These are phyloP conservation scores for Lerista edwardsae DNA, from an alignment of 2,797 vertebrate species.

Conservation along the genomic window DNA sequence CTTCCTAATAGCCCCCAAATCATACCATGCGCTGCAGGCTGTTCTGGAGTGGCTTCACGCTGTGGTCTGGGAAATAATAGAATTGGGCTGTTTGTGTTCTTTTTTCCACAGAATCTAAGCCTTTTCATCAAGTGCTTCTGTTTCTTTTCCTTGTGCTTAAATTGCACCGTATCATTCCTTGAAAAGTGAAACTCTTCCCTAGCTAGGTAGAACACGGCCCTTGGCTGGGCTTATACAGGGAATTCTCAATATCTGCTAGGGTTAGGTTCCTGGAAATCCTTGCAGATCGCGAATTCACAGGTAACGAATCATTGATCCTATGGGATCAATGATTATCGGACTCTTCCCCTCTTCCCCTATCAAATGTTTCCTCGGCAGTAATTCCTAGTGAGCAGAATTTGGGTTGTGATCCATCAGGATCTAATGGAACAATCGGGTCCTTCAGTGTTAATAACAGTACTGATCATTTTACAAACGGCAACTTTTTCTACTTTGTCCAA, in stretches of 20 bases:
- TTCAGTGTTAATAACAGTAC: conserved; percentile 65
- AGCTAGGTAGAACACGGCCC: background rate
- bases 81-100: too few species aligned
- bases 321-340: too few species aligned
- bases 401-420: conserved; percentile 66
- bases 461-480: conserved; percentile 55
- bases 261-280: too few species aligned
- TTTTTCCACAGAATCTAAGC: background rate
- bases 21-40: too few species aligned
- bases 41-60: too few species aligned
- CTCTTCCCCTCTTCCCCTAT: conserved; percentile 66
- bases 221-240: background rate
- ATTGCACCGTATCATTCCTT: background rate
- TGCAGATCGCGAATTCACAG: too few species aligned
- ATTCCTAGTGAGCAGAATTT: conserved; percentile 57
- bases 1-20: too few species aligned
- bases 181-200: background rate
- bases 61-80: too few species aligned
- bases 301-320: too few species aligned
- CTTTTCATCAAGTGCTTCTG: background rate
- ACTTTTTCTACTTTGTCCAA: conserved; percentile 71
- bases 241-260: too few species aligned
- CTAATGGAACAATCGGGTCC: conserved; percentile 68
- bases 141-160: background rate
- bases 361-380: conserved; percentile 61